Conservation (phyloP, 2,113 vertebrate genomes). For the Tupaia chinensis region DNA sequence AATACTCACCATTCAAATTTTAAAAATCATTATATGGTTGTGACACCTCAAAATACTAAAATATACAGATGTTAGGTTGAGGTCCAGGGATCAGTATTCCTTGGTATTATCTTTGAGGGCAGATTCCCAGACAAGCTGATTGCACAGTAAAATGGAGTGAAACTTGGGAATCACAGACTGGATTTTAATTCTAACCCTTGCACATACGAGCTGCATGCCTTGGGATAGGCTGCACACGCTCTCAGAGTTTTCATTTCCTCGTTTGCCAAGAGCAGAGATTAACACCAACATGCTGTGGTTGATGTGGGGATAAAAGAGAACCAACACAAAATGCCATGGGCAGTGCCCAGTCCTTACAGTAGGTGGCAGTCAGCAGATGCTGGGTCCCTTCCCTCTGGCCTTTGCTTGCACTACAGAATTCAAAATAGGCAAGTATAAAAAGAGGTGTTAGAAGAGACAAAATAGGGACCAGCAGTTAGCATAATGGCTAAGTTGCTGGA, state of each 20-base stretch:
- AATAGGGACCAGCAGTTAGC: too few relatives aligned
- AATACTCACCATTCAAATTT: background rate
- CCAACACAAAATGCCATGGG: background rate
- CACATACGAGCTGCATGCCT: background rate
- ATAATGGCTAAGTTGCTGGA: too few relatives aligned
- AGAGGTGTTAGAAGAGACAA: background rate
- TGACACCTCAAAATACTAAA: conserved; percentile 25
- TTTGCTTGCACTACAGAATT: background rate
- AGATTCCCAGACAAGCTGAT: background rate
- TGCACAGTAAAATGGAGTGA: background rate
- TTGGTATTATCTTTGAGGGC: background rate
- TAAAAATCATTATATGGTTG: background rate
- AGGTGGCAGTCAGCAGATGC: background rate
- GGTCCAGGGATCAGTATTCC: background rate
- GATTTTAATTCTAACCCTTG: background rate
- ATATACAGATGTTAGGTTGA: background rate
- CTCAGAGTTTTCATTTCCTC: background rate
- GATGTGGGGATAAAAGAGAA: background rate
- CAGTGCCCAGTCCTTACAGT: background rate
- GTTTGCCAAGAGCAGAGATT: background rate
- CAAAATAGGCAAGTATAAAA: background rate
- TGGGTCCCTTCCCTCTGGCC: background rate
- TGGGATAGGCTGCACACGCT: background rate
- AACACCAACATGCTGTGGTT: background rate
- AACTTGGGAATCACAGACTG: background rate